Conservation (phyloP, 2,113 vertebrate species). For the Zeus faber region DNA sequence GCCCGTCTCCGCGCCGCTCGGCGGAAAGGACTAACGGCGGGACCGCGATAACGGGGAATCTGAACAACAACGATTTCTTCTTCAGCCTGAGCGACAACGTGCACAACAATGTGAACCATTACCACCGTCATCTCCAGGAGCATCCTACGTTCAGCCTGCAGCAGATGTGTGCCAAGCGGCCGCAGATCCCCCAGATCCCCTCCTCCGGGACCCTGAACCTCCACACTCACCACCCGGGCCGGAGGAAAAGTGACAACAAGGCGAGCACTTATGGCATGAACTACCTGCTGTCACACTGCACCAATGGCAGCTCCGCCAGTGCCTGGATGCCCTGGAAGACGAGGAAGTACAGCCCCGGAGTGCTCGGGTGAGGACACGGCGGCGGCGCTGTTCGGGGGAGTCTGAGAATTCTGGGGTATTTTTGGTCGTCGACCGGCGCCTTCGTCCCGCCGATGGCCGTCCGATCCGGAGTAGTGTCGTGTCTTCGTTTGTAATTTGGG, state of each 20-base stretch:
- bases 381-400: too few species aligned
- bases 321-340: constrained; percentile 93
- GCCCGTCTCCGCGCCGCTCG: constrained; percentile 75
- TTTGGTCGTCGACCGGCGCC: too few species aligned
- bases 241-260: constrained; percentile 96
- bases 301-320: constrained; percentile 71
- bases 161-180: constrained; percentile 65
- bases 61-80: constrained; percentile 62
- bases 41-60: constrained; percentile 49
- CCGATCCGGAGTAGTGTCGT: too few species aligned
- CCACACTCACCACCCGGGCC: constrained; percentile 86
- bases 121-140: constrained; percentile 57
- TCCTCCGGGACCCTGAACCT: constrained; percentile 59
- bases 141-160: constrained; percentile 57
- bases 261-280: constrained; percentile 97
- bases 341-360: constrained; percentile 86
- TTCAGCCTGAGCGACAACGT: constrained; percentile 69
- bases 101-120: constrained; percentile 73
- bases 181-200: constrained; percentile 59
- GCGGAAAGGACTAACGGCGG: constrained; percentile 71
- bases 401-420: too few species aligned
- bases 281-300: constrained; percentile 85
- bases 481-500: too few species aligned
- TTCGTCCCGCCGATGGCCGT: too few species aligned
- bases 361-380: constrained; percentile 86